A percentile compares a stretch with the other conserved stretches of the same genome.
These are phyloP conservation scores for Eudyptes chrysolophus DNA, from an alignment of 2,113 vertebrate genomes.

Conservation along the genomic window DNA sequence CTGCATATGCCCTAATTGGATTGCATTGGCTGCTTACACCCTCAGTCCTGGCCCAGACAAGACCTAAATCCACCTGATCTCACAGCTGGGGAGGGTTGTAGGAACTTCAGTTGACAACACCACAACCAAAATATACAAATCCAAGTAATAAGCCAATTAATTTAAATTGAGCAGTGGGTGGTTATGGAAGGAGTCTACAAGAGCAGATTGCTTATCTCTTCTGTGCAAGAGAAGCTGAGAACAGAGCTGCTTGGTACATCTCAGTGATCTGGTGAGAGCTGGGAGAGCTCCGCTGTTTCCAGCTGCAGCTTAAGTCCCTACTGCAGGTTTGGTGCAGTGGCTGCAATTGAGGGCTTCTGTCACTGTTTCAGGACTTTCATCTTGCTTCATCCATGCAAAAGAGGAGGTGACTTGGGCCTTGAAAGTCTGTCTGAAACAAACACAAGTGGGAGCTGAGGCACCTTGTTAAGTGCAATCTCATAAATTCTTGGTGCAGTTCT, in stretches of 20 bases:
- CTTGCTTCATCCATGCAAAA: background rate
- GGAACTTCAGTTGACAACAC: background rate
- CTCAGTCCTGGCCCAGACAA: slow-evolving; percentile 42
- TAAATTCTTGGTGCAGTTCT: background rate
- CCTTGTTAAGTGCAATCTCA: background rate
- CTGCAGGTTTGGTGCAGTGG: background rate
- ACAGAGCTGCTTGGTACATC: background rate
- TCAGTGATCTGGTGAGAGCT: background rate
- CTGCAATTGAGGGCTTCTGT: background rate
- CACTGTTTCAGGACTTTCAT: background rate
- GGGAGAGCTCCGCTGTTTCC: background rate
- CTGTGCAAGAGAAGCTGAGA: background rate
- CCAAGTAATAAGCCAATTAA: background rate
- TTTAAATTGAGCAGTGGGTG: background rate
- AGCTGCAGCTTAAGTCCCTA: background rate
- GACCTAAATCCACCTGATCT: slow-evolving; percentile 29
- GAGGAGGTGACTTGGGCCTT: background rate
- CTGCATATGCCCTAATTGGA: slow-evolving; percentile 60
- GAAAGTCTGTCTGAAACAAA: background rate
- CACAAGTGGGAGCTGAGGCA: background rate
- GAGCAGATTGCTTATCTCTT: background rate
- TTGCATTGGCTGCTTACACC: slow-evolving; percentile 24
- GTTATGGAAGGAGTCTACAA: background rate
- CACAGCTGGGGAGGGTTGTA: background rate
- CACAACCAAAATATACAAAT: background rate